Conservation (phyloP, 2,113 vertebrate genomes). For the Melanotaenia duboulayi region DNA sequence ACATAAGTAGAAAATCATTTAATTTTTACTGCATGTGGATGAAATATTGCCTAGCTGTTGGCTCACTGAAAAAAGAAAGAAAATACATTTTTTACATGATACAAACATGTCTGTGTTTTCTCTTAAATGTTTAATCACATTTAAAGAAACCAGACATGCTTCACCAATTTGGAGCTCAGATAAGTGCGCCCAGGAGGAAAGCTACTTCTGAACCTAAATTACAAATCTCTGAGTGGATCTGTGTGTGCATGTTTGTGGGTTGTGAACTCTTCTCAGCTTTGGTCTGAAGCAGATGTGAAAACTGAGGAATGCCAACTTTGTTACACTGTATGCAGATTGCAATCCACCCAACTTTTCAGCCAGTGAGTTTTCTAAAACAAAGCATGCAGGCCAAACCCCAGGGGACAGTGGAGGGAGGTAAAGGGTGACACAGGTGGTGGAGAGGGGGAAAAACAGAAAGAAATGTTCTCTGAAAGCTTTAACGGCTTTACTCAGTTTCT, state of each 20-base stretch:
- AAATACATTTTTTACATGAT: not conserved
- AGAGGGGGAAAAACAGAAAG: not conserved
- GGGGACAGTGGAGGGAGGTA: constrained; percentile 4
- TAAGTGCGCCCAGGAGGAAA: constrained; percentile 46
- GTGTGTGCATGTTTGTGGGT: not conserved
- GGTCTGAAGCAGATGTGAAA: constrained; percentile 57
- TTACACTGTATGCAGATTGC: constrained; percentile 40
- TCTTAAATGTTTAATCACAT: constrained; percentile 42
- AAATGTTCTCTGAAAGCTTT: not conserved
- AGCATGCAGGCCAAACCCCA: constrained; percentile 4
- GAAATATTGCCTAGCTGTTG: constrained; percentile 14
- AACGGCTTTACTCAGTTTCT: not conserved
- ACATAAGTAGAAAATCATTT: constrained; percentile 16
- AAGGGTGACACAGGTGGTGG: constrained; percentile 10
- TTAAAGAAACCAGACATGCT: constrained; percentile 47
- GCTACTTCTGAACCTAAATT: constrained; percentile 21
- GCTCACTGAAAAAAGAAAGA: constrained; percentile 1
- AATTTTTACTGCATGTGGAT: not conserved
- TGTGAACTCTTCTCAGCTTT: constrained; percentile 3
- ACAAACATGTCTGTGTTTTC: constrained; percentile 36
- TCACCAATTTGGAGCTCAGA: constrained; percentile 32
- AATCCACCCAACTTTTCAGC: constrained; percentile 12
- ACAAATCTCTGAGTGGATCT: not conserved
- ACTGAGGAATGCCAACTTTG: constrained; percentile 30
- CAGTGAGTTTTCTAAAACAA: constrained; percentile 20